A percentile compares a stretch with the other conserved stretches of the same genome.
Evolutionary conservation across 2,888 invertebrate genomes (phyloP).

Genomic region (Cantharis rustica): DNA sequence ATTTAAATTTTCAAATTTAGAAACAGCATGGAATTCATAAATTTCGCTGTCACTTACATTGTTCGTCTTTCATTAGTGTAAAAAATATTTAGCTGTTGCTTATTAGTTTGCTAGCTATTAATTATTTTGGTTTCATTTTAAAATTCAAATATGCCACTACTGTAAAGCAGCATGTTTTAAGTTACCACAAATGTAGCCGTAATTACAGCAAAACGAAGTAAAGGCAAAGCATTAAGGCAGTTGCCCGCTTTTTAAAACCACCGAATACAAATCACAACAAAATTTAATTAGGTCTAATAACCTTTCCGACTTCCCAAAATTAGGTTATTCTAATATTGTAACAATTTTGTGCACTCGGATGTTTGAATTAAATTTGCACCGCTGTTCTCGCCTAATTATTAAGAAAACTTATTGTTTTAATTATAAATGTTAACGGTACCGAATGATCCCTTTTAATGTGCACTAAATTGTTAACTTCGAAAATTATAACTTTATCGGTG

Average conservation of each 20-base stretch:
- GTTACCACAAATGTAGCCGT: background rate
- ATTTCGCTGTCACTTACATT: background rate
- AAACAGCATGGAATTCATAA: background rate
- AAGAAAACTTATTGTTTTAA: slow-evolving; percentile 23
- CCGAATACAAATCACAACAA: slow-evolving; percentile 29
- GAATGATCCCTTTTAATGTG: background rate
- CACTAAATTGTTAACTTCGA: background rate
- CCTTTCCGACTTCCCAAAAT: slow-evolving; percentile 20
- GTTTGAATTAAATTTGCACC: slow-evolving; percentile 24
- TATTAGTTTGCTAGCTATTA: background rate
- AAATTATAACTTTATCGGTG: background rate
- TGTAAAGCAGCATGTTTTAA: background rate
- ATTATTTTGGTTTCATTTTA: background rate
- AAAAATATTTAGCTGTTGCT: background rate
- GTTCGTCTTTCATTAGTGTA: background rate
- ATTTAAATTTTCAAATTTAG: background rate
- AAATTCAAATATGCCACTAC: background rate
- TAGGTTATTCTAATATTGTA: slow-evolving; percentile 31
- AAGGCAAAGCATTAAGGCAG: slow-evolving; percentile 1
- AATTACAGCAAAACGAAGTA: slow-evolving; percentile 13
- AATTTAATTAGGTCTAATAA: slow-evolving; percentile 31
- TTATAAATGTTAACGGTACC: slow-evolving; percentile 8
- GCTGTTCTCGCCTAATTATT: slow-evolving; percentile 23
- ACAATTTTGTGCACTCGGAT: slow-evolving; percentile 26
- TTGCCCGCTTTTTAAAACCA: slow-evolving; percentile 18